These are phyloP conservation scores for Craniophora ligustri DNA, from an alignment of 2,888 invertebrate genomes.

Conservation along the genomic window DNA sequence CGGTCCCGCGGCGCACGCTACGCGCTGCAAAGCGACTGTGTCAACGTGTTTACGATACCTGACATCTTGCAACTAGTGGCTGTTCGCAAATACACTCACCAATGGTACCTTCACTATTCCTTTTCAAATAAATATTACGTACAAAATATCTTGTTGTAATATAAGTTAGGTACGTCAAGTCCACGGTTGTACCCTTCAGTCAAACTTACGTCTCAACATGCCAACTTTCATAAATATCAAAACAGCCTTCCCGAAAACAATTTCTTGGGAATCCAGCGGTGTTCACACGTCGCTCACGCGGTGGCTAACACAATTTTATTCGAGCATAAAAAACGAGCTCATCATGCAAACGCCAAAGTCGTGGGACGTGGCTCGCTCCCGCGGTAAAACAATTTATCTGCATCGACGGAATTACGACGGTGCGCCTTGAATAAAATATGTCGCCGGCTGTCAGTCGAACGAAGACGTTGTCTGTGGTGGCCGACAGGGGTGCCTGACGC, in stretches of 20 bases:
- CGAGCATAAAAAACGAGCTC: conserved; percentile 88
- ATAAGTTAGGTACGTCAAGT: conserved; percentile 51
- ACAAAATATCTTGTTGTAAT: conserved; percentile 57
- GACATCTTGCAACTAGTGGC: conserved; percentile 59
- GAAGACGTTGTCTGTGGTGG: conserved; percentile 73
- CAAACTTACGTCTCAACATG: conserved; percentile 76
- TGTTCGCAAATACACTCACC: conserved; percentile 39
- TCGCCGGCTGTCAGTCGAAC: conserved; percentile 84
- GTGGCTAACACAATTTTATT: conserved; percentile 88
- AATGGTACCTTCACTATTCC: conserved; percentile 18
- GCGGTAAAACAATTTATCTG: conserved; percentile 89
- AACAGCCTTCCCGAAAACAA: conserved; percentile 83
- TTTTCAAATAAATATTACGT: conserved; percentile 38
- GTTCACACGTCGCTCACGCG: conserved; percentile 79
- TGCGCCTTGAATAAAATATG: conserved; percentile 87
- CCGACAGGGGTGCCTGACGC: conserved; percentile 64
- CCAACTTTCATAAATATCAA: conserved; percentile 86
- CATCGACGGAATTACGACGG: conserved; percentile 88
- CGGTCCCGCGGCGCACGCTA: conserved; percentile 38
- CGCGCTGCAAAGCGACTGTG: conserved; percentile 49
- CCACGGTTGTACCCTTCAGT: conserved; percentile 74
- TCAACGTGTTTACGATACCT: conserved; percentile 57
- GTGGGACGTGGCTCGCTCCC: conserved; percentile 81
- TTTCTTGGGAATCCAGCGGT: conserved; percentile 78
- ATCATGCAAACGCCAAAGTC: conserved; percentile 88